phyloP scores from a whole-genome alignment of 1,140 invertebrate genomes.

The Pseudomyrmex flavicornis region DNA sequence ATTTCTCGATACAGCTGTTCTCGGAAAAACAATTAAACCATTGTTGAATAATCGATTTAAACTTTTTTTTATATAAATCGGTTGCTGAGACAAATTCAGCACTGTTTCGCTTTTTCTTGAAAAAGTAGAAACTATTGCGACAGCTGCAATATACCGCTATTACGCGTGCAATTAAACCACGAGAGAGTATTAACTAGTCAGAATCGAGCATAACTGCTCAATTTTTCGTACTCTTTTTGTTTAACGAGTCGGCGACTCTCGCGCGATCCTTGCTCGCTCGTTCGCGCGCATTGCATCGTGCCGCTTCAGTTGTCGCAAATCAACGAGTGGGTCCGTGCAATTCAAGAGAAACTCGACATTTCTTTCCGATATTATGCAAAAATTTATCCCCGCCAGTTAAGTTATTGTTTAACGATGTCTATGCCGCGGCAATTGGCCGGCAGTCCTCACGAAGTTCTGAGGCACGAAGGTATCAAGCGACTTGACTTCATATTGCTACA shows the following conservation, averaged over 20 bases:
- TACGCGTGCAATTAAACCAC: conserved; percentile 51
- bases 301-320: conserved; percentile 84
- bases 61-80: background rate
- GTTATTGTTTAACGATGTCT: conserved; percentile 75
- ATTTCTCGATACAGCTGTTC: background rate
- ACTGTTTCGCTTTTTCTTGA: background rate
- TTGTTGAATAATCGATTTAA: background rate
- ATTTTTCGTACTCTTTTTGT: conserved; percentile 5
- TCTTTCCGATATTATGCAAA: conserved; percentile 85
- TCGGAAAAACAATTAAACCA: background rate
- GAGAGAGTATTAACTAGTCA: background rate
- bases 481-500: too few species aligned
- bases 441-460: conserved; percentile 53
- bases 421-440: conserved; percentile 8
- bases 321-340: conserved; percentile 80
- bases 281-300: conserved; percentile 59
- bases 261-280: conserved; percentile 9
- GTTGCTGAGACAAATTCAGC: background rate
- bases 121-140: background rate
- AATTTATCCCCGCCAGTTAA: conserved; percentile 77
- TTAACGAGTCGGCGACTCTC: conserved; percentile 6
- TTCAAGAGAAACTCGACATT: conserved; percentile 83
- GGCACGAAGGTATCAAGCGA: conserved; percentile 20
- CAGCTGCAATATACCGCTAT: background rate
- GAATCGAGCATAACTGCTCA: background rate